A percentile compares a stretch with the other conserved stretches of the same genome.
Evolutionary conservation across 2,797 vertebrate genomes (phyloP).

Genomic region (Cryptoblepharus egeriae): DNA sequence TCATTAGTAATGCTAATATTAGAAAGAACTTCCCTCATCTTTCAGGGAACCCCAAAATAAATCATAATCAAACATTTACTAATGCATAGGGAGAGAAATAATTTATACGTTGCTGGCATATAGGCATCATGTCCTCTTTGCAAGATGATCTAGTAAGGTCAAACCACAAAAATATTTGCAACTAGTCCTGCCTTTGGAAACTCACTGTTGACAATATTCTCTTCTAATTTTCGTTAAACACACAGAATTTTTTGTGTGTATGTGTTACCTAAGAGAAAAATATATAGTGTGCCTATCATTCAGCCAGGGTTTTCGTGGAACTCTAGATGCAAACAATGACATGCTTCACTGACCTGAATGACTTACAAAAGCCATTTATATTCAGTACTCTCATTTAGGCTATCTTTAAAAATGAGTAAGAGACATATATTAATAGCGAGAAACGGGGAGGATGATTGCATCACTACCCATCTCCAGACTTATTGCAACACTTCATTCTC

Average conservation of each 20-base stretch:
- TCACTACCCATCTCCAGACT: conserved; percentile 76
- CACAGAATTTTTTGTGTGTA: conserved; percentile 53
- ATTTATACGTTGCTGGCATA: conserved; percentile 76
- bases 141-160: conserved; percentile 73
- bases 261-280: conserved; percentile 78
- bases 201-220: conserved; percentile 61
- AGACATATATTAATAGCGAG: conserved; percentile 83
- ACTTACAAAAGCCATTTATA: conserved; percentile 85
- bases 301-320: conserved; percentile 70
- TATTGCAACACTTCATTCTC: conserved; percentile 77
- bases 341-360: conserved; percentile 82
- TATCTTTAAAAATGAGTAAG: conserved; percentile 81
- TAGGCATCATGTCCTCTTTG: conserved; percentile 62
- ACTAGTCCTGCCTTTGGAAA: conserved; percentile 65
- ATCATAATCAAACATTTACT: conserved; percentile 85
- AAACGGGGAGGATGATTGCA: conserved; percentile 76
- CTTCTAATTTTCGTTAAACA: conserved; percentile 78
- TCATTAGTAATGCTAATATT: conserved; percentile 87
- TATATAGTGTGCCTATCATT: conserved; percentile 74
- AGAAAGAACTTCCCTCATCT: conserved; percentile 82
- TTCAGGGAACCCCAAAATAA: conserved; percentile 83
- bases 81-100: conserved; percentile 79
- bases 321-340: conserved; percentile 83
- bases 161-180: conserved; percentile 61
- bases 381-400: conserved; percentile 81